Conservation (phyloP, 2,888 invertebrate genomes). For the Parnassius glacialis region DNA sequence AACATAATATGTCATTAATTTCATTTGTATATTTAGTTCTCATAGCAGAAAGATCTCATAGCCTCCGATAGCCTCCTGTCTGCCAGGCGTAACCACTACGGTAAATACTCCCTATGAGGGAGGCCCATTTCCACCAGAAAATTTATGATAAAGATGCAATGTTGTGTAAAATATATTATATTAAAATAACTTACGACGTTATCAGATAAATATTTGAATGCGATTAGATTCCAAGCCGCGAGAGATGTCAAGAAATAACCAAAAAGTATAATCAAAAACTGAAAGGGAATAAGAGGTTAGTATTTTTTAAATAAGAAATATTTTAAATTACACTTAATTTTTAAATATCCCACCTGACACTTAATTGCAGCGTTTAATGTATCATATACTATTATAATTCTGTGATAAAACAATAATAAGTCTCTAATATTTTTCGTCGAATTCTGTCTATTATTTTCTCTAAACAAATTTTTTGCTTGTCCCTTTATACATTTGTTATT, state of each 20-base stretch:
- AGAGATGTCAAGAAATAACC: background rate
- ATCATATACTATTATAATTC: conserved; percentile 4
- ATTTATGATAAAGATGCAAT: too few relatives aligned
- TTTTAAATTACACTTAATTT: background rate
- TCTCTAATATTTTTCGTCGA: conserved; percentile 1
- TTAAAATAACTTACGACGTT: conserved; percentile 1
- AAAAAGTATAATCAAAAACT: background rate
- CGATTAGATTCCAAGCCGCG: conserved; percentile 2
- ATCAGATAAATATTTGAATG: background rate
- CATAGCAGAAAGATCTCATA: too few relatives aligned
- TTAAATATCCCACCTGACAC: conserved; percentile 4
- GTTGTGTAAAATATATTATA: background rate
- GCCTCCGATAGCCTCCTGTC: too few relatives aligned
- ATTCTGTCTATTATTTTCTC: background rate
- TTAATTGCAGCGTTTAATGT: conserved; percentile 12
- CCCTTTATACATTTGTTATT: background rate
- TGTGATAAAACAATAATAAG: conserved; percentile 5
- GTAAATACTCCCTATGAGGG: too few relatives aligned
- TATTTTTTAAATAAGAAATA: background rate
- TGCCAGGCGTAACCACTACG: too few relatives aligned
- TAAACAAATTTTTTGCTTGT: background rate
- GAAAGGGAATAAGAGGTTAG: background rate
- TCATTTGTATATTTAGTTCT: too few relatives aligned
- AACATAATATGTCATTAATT: too few relatives aligned
- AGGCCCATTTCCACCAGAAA: too few relatives aligned